Evolutionary conservation across 2,797 vertebrate species (phyloP).

Genomic region (Gallirallus australis): DNA sequence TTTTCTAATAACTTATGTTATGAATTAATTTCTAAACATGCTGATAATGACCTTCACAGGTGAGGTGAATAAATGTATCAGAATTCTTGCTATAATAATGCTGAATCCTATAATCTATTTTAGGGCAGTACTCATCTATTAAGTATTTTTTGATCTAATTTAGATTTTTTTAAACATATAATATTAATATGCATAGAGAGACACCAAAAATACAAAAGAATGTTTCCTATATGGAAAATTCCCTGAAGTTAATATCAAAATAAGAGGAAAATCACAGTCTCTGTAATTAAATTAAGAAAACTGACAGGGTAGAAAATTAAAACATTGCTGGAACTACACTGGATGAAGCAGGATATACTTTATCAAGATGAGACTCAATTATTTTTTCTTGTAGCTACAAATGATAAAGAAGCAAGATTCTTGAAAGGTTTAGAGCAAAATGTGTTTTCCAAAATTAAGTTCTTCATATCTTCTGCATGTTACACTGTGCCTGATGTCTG

Average conservation of each 20-base stretch:
- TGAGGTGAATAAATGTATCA: neutral
- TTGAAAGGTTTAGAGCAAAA: neutral
- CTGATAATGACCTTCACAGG: neutral
- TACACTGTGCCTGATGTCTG: neutral
- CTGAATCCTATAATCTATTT: neutral
- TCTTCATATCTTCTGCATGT: neutral
- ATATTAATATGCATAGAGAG: neutral
- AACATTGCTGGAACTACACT: neutral
- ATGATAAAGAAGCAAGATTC: neutral
- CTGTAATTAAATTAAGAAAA: neutral
- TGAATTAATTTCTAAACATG: neutral
- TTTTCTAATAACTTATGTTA: neutral
- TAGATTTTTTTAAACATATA: neutral
- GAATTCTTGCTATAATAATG: neutral
- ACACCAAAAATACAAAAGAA: neutral
- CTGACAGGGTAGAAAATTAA: neutral
- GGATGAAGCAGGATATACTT: neutral
- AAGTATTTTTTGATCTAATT: neutral
- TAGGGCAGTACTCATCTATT: neutral
- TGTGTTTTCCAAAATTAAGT: neutral
- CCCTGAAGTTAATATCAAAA: neutral
- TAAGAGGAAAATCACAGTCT: neutral
- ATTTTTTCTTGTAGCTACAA: neutral
- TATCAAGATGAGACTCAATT: neutral
- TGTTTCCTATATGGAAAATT: neutral